A percentile compares a stretch with the other conserved stretches of the same genome.
These are phyloP conservation scores for Pseudomyrmex sp. DNA, from an alignment of 1,140 invertebrate genomes.

Conservation along the genomic window DNA sequence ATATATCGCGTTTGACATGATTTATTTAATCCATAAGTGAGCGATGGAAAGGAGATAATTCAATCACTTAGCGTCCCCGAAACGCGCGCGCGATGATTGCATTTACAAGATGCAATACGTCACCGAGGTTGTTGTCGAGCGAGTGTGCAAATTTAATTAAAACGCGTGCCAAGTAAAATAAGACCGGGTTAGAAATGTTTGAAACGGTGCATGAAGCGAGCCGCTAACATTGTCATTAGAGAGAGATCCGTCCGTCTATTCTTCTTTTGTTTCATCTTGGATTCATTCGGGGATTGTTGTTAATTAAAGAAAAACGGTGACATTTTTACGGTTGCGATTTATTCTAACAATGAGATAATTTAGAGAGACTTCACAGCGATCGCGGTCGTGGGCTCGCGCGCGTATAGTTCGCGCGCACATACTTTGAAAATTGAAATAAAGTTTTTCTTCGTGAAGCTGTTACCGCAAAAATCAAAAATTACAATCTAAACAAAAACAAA, in stretches of 20 bases:
- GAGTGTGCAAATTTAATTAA: background rate
- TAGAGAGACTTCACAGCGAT: background rate
- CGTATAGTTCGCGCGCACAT: background rate
- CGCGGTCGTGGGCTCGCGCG: background rate
- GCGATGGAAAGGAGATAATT: background rate
- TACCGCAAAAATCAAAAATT: too few species aligned
- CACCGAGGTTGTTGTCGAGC: too few species aligned
- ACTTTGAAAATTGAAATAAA: background rate
- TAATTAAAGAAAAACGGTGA: background rate
- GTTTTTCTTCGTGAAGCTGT: too few species aligned
- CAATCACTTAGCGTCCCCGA: too few species aligned
- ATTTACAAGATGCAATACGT: too few species aligned
- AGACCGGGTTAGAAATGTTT: background rate
- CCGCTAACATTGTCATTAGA: background rate
- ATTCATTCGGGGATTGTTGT: background rate
- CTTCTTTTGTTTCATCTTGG: slow-evolving; percentile 8
- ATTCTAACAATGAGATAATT: slow-evolving; percentile 1
- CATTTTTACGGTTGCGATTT: background rate
- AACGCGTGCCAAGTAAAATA: background rate
- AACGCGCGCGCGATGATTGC: too few species aligned
- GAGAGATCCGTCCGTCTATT: background rate
- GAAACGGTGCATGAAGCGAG: background rate
- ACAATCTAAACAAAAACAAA: too few species aligned
- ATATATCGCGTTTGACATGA: slow-evolving; percentile 1
- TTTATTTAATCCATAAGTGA: slow-evolving; percentile 1